Base-by-base conservation (phyloP, 2,113 vertebrate genomes). In the Nestor notabilis region DNA sequence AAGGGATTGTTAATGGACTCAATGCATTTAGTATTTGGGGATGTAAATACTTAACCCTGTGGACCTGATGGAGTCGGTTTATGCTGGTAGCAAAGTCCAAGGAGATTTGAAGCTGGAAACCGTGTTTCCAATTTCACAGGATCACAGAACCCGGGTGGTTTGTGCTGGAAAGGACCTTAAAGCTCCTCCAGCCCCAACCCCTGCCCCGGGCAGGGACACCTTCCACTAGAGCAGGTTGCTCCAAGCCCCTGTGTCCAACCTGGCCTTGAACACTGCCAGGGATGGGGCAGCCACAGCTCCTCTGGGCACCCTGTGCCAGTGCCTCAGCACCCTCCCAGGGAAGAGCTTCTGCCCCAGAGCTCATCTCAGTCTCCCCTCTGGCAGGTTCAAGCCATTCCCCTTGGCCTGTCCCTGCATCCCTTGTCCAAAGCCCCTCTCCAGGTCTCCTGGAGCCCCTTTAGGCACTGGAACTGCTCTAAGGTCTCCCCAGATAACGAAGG, bases 111-210 rank as follows among this genome's bases (percentile, higher is more conserved):
- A 12, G 2, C 7, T 21, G 39, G 76, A 53, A 53, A 43, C 29
- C 2, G 2, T 5, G 63, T 37, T 78, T 33, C 70, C 33, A 1
- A 1, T 53, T 81, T 33, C 19, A 2, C 44, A 25, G 69, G 0
- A 28, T 24, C 56, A 4, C 9, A n/a, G 56, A 23, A 39, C 11
- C 39, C 39, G 9, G 11, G 39, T 58, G 56, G 21, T 58, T 58
- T 58, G 33, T 6, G 20, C 23, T n/a, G 33, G 33, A 14, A n/a
- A 13, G 13, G 55, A n/a, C 20, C 55, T 58, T n/a, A 58, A 52
- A n/a, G 20, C 5, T 21, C 33, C 4, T 58, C 55, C 55, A n/a
- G 1, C 0, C 15, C 33, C 55, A n/a, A 3, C 55, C 55, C 33
- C 33, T n/a, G 55, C 33, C 55, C n/a, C 1, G 0, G 33, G 20